Percentiles rank a stretch among this genome's conserved stretches.
Evolutionary conservation across 1,140 invertebrate genomes (phyloP).

Genomic region (Cotesia chilonis): DNA sequence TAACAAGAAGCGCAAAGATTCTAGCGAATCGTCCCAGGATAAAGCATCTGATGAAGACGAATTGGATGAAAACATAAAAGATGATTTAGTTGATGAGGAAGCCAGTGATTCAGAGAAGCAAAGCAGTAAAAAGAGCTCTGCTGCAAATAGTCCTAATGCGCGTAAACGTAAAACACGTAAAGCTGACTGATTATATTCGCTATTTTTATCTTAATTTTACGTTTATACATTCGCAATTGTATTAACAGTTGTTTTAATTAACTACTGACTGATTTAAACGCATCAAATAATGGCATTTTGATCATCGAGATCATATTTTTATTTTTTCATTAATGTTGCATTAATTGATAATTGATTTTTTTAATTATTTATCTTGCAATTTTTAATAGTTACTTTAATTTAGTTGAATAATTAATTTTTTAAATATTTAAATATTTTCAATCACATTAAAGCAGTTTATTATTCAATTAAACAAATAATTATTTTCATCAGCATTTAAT

Average conservation of each 20-base stretch:
- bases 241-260: not conserved
- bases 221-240: conserved; percentile 7
- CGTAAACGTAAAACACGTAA: conserved; percentile 72
- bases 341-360: not conserved
- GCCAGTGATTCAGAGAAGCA: conserved; percentile 59
- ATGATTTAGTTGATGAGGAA: conserved; percentile 69
- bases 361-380: too few relatives aligned
- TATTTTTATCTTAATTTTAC: conserved; percentile 40
- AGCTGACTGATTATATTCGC: conserved; percentile 65
- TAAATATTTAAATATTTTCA: too few relatives aligned
- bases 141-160: conserved; percentile 65
- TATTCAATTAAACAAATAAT: too few relatives aligned
- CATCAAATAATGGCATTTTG: too few relatives aligned
- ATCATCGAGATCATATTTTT: not conserved
- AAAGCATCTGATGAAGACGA: conserved; percentile 58
- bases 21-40: conserved; percentile 10
- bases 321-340: conserved; percentile 5
- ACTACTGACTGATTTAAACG: not conserved
- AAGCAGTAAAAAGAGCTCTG: conserved; percentile 57
- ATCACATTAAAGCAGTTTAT: too few relatives aligned
- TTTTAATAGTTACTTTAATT: too few relatives aligned
- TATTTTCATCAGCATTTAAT: too few relatives aligned
- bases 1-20: conserved; percentile 48
- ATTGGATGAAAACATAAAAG: conserved; percentile 67
- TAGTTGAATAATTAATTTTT: too few relatives aligned